These are phyloP conservation scores for Hycleus phaleratus DNA, from an alignment of 1,140 invertebrate species.

Conservation along the genomic window DNA sequence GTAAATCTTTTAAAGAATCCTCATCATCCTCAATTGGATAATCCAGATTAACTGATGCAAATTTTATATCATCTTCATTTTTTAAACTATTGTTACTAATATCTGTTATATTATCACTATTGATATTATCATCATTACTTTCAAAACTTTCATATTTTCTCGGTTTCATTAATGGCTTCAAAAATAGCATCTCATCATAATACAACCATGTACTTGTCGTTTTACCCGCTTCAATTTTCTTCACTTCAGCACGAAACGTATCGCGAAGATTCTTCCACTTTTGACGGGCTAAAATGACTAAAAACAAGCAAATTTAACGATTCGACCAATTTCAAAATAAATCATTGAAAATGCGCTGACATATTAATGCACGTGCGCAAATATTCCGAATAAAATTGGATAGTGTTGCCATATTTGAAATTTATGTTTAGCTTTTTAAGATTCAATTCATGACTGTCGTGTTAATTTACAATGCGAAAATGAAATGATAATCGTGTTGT, in stretches of 20 bases:
- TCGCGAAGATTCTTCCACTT: conserved; percentile 46
- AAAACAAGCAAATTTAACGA: background rate
- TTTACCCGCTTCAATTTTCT: conserved; percentile 27
- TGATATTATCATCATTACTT: background rate
- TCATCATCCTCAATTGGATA: too few relatives aligned
- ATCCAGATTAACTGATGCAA: too few relatives aligned
- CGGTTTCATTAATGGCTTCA: background rate
- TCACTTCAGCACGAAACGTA: conserved; percentile 44
- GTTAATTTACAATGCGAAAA: too few relatives aligned
- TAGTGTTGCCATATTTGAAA: too few relatives aligned
- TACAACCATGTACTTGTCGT: background rate
- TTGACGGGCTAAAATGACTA: conserved; percentile 29
- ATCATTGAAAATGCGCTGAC: too few relatives aligned
- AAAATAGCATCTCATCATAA: conserved; percentile 12
- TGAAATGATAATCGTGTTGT: too few relatives aligned
- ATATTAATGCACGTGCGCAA: too few relatives aligned
- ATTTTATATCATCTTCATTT: background rate
- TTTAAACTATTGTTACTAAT: background rate
- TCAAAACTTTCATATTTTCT: background rate
- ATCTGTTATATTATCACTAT: background rate
- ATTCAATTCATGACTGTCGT: too few relatives aligned
- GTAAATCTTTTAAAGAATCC: too few relatives aligned
- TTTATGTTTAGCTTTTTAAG: too few relatives aligned
- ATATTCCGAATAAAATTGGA: too few relatives aligned
- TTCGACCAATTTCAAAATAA: too few relatives aligned